Conservation (phyloP, 2,113 vertebrate genomes). For the Ibidorhyncha struthersii region DNA sequence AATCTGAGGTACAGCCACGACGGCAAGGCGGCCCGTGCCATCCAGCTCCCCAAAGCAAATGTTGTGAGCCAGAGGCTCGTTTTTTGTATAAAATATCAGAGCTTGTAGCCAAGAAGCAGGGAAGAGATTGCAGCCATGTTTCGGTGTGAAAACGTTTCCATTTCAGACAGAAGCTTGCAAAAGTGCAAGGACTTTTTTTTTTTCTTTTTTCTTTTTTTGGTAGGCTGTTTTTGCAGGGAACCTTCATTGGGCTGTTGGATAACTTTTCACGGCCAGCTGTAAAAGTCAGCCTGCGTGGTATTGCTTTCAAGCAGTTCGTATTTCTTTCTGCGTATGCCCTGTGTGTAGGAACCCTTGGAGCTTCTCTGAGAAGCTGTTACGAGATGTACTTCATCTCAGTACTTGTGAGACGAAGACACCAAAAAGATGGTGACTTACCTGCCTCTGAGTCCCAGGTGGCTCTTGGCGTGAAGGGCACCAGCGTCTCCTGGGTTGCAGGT, state of each 20-base stretch:
- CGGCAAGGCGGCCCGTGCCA: neutral
- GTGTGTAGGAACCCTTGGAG: neutral
- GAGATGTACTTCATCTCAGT: neutral
- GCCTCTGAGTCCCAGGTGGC: neutral
- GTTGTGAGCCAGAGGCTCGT: neutral
- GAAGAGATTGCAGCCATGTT: neutral
- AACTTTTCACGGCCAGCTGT: neutral
- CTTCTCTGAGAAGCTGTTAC: neutral
- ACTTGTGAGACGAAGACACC: neutral
- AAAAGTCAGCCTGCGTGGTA: neutral
- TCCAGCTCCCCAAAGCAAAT: neutral
- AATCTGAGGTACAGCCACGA: neutral
- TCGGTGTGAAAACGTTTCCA: fast-evolving
- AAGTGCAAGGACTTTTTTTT: neutral
- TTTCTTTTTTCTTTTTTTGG: neutral
- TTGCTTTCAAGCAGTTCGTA: neutral
- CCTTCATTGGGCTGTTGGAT: neutral
- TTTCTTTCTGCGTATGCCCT: neutral
- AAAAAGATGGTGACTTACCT: neutral
- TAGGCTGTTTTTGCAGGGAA: neutral
- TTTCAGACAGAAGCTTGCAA: neutral
- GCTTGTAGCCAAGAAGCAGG: neutral
- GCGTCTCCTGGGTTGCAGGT: neutral
- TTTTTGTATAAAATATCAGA: neutral
- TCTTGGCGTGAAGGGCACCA: neutral